Conservation (phyloP, 1,140 invertebrate species). For the Idris sp. region DNA sequence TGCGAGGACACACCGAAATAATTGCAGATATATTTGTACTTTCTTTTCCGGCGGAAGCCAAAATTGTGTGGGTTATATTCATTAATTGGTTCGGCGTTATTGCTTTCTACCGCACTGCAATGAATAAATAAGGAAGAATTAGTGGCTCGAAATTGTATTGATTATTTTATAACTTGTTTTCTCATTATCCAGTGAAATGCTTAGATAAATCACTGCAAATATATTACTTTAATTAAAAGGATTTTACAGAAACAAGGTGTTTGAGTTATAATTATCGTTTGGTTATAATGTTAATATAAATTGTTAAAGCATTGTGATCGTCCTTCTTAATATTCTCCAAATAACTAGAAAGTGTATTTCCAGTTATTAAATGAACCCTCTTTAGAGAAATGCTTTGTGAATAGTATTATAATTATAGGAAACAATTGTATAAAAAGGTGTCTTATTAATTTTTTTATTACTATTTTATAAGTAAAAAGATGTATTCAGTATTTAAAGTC, state of each 20-base stretch:
- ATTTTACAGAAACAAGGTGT: constrained; percentile 35
- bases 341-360: not conserved
- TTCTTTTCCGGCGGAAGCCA: not conserved
- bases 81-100: constrained; percentile 12
- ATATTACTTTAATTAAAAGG: constrained; percentile 52
- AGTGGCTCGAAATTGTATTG: no score
- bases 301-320: constrained; percentile 17
- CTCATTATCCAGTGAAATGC: constrained; percentile 13
- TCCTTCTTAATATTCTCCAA: constrained; percentile 4
- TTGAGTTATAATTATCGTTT: no score
- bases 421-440: no score
- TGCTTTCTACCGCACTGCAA: constrained; percentile 1
- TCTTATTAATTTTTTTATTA: no score
- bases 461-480: no score
- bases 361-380: not conserved
- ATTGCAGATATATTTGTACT: not conserved
- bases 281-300: constrained; percentile 25
- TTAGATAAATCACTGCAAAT: constrained; percentile 42
- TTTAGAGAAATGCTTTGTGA: no score
- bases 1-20: constrained; percentile 11
- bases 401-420: no score
- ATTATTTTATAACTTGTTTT: no score
- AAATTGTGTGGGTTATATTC: not conserved
- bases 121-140: constrained; percentile 16
- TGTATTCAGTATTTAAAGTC: no score